Evolutionary conservation across 1,140 invertebrate species (phyloP), one percentile per base, ranked within the genome.

Genomic region (Drosophila bifasciata): DNA sequence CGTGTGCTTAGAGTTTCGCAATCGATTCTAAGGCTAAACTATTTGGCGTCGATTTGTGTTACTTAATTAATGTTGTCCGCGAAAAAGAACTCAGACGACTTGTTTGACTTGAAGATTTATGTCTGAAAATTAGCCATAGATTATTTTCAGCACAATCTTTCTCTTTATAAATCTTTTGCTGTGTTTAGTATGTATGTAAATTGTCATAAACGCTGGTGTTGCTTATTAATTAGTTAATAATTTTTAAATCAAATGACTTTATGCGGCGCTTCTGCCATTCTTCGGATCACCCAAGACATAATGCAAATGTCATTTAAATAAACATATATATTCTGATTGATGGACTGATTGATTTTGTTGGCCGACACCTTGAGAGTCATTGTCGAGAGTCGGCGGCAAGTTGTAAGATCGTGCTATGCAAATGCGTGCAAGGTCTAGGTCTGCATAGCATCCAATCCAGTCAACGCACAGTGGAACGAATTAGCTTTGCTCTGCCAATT

Each of bases 381-480:
- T 32, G n/a, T n/a, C n/a, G 9, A 11, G 28, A 13, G 41, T 39
- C 73, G 73, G 71, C 73, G 73, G 71, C 77, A 8, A 74, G 32
- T 28, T 74, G 76, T 63, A 68, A 75, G 25, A 68, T 44, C 11
- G 32, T 17, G 39, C 40, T 76, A 76, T 76, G 63, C 63, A 61
- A 73, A 78, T 81, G 69, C 78, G 78, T 81, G 81, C 81, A 88
- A 86, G 81, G 81, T 78, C 78, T 88, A 62, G 76, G 61, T 67
- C 61, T 76, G 55, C 64, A 66, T 77, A 56, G 46, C 57, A 13
- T 51, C 40, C 36, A 48, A 48, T 16, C 44, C 41, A n/a, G n/a
- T n/a, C n/a, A 46, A 19, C 36, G 64, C 69, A 85, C 81, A 85
- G 63, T 85, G 81, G 41, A 7, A 13, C 49, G 7, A 49, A 40